Evolutionary conservation across 2,113 vertebrate genomes (phyloP).

Genomic region (Scartelaos histophorus): DNA sequence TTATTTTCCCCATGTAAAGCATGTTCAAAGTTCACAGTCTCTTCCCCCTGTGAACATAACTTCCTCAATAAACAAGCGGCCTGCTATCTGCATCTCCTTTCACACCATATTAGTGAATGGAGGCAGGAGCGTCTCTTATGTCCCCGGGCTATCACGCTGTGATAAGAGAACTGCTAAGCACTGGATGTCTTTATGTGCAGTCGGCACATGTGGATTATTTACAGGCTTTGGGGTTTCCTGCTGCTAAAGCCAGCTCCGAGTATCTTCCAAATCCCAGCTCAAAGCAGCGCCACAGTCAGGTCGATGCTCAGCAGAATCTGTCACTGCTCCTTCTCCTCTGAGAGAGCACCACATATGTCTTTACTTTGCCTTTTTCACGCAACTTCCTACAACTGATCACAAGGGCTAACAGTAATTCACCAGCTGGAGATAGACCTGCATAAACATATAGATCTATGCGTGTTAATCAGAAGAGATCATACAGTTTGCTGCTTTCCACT

Average conservation of each 20-base stretch:
- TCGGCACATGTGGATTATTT: slow-evolving; percentile 78
- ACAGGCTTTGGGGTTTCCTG: slow-evolving; percentile 77
- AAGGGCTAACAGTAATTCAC: background rate
- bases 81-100: slow-evolving; percentile 68
- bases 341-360: slow-evolving; percentile 19
- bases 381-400: slow-evolving; percentile 16
- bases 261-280: slow-evolving; percentile 74
- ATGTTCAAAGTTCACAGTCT: slow-evolving; percentile 67
- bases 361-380: slow-evolving; percentile 11
- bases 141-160: slow-evolving; percentile 68
- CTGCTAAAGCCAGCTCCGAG: slow-evolving; percentile 74
- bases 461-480: background rate
- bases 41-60: slow-evolving; percentile 48
- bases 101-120: slow-evolving; percentile 61
- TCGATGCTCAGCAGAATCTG: slow-evolving; percentile 46
- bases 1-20: slow-evolving; percentile 61
- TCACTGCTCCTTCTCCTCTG: slow-evolving; percentile 34
- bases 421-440: background rate
- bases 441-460: background rate
- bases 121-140: slow-evolving; percentile 59
- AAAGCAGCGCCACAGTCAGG: slow-evolving; percentile 66
- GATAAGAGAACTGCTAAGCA: slow-evolving; percentile 73
- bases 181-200: slow-evolving; percentile 73
- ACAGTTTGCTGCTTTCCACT: background rate
- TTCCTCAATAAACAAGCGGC: slow-evolving; percentile 64